Evolutionary conservation across 1,140 invertebrate species (phyloP).

Genomic region (Orius insidiosus): DNA sequence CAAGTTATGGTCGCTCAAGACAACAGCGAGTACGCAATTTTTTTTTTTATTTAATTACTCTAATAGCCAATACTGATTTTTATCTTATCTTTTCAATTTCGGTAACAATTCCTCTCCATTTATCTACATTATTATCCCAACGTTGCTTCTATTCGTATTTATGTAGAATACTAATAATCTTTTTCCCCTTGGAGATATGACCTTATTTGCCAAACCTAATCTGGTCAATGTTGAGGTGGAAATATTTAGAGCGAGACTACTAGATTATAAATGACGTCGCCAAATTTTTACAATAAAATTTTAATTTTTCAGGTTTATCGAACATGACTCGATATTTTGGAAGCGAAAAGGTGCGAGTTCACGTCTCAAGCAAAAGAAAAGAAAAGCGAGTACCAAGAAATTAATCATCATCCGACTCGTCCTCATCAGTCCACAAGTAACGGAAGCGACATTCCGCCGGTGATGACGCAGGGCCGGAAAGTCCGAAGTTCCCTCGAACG

Average conservation of each 20-base stretch:
- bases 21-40: conserved; percentile 55
- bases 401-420: conserved; percentile 22
- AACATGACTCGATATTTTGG: conserved; percentile 21
- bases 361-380: conserved; percentile 23
- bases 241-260: too few species aligned
- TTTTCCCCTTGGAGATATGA: too few species aligned
- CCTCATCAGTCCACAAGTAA: conserved; percentile 6
- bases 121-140: too few species aligned
- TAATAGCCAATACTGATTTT: too few species aligned
- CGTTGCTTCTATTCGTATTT: too few species aligned
- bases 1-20: conserved; percentile 64
- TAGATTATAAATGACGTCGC: not conserved
- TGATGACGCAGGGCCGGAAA: conserved; percentile 58
- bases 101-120: too few species aligned
- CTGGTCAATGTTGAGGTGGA: too few species aligned
- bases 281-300: conserved; percentile 13
- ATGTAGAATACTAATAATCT: too few species aligned
- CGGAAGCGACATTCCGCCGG: conserved; percentile 31
- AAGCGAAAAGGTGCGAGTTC: conserved; percentile 24
- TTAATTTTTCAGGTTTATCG: conserved; percentile 22
- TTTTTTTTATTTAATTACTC: too few species aligned
- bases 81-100: too few species aligned
- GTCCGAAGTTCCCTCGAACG: conserved; percentile 60
- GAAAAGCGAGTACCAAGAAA: conserved; percentile 8
- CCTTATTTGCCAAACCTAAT: too few species aligned